Evolutionary conservation across 2,113 vertebrate genomes (phyloP), one percentile per base, ranked within the genome.

Genomic region (Nycticryphes semicollaris): DNA sequence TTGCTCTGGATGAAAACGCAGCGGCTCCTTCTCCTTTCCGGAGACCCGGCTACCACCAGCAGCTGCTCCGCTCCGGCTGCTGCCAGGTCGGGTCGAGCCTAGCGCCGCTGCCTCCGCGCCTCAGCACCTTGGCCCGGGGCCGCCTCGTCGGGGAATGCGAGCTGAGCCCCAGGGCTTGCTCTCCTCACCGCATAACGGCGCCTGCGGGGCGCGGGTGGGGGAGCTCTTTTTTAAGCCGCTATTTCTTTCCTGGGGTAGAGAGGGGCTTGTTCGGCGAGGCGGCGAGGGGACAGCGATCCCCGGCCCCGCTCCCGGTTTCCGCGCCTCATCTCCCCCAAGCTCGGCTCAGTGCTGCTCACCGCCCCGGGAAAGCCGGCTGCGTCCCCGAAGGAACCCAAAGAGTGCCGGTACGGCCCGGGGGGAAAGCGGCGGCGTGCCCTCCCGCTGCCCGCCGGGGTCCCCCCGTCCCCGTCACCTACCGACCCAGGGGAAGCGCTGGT

Each of bases 401-500:
- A 7, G 13, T 2, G 68, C 27, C 59, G 12, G 35, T 15, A 18
- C 20, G 25, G 59, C 59, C 7, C 30, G 50, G 5, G 5, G 67
- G 12, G 4, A 8, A n/a, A 31, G 21, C 17, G 11, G 62, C 22
- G 33, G 33, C 31, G 24, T 8, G 39, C 8, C n/a, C 12, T 18
- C 48, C 48, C 33, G n/a, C 12, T 16, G 25, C 39, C 14, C 37
- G 35, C 27, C 56, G 24, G 24, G 11, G 5, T 9, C 18, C 5
- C 19, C 57, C 1, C 50, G 68, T 94, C 17, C 57, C 76, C 1
- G 19, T 66, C 54, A 98, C 99, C 95, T 98, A 99, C 99, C 99
- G 17, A 94, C 93, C 98, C 98, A 99, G 37, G 89, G 64, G 90
- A 98, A 98, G 63, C 97, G 98, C 35, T 97, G 57, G 83, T 99